Evolutionary conservation across 23 tunicate species (phyloP), one percentile per base, ranked within the genome.

Genomic region (Styela plicata): DNA sequence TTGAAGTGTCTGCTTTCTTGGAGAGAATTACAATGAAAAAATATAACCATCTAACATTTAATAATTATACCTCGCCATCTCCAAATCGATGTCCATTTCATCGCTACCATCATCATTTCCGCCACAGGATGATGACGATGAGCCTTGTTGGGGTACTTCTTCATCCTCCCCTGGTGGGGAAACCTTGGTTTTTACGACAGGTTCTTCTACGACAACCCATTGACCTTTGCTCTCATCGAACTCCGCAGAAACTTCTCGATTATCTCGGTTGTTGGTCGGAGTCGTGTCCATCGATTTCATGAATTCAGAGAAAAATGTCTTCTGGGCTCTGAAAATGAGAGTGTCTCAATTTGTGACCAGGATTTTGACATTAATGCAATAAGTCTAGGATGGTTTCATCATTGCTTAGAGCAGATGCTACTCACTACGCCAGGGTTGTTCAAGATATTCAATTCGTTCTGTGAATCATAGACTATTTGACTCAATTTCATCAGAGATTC

Each of bases 221-320:
- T 25, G 30, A 67, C 57, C 57, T 44, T 44, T 44, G 13, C 57
- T 44, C 13, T 44, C 57, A 13, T 44, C 57, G 13, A 44, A 44
- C 13, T 44, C 57, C 57, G 57, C 57, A 5, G 57, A 44, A 44
- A 44, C 57, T 44, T 44, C 57, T 44, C 57, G 57, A 44, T 44
- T 44, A 13, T 44, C 57, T 7, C 57, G 57, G 57, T 44, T 44
- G 57, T 44, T 44, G 31, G 13, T 29, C 30, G 71, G 31, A 25
- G 71, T 25, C n/a, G 64, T 76, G n/a, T 76, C 81, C 66, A 76
- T 29, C 66, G 81, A 33, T 44, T 29, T 76, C 81, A 76, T 76
- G 64, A 76, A 76, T 76, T 76, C 81, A 27, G 81, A 22, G 53
- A 76, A 76, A 2, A 76, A 76, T 25, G 30, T 67, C 31, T 67